Evolutionary conservation across 37 sponge, comb jelly and placozoan species (phyloP).

Genomic region (Halisarca cf. caerulea): DNA sequence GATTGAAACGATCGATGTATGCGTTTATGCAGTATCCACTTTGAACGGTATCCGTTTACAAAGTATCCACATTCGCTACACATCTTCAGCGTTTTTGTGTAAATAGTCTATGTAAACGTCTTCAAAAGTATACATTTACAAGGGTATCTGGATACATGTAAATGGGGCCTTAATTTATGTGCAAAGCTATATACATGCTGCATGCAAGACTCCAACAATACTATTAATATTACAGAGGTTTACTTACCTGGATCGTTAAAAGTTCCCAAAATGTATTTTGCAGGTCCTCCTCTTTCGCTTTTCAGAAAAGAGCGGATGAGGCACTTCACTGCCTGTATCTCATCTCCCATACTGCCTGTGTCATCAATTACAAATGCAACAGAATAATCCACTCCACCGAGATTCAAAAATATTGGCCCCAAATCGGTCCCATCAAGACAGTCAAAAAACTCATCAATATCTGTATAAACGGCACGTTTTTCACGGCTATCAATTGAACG

Average conservation of each 20-base stretch:
- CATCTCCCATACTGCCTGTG: conserved; percentile 19
- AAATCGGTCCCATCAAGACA: not conserved
- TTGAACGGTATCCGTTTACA: too few relatives aligned
- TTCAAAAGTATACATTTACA: too few relatives aligned
- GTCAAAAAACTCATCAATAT: not conserved
- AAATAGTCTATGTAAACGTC: too few relatives aligned
- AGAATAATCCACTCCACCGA: not conserved
- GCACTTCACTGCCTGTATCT: conserved; percentile 12
- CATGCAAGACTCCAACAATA: too few relatives aligned
- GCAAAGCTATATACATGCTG: too few relatives aligned
- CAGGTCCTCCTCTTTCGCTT: not conserved
- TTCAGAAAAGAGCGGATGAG: not conserved
- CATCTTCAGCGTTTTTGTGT: too few relatives aligned
- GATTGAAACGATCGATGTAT: too few relatives aligned
- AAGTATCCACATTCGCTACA: too few relatives aligned
- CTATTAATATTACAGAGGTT: too few relatives aligned
- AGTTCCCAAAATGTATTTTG: conserved; percentile 4
- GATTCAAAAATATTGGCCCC: not conserved
- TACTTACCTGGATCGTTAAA: conserved; percentile 11
- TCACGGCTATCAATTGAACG: not conserved
- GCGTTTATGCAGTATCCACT: too few relatives aligned
- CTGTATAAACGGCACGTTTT: not conserved
- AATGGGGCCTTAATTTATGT: too few relatives aligned
- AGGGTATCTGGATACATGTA: too few relatives aligned
- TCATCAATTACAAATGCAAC: conserved; percentile 14